phyloP scores from a whole-genome alignment of 1,140 invertebrate species.

The Bicyclus anynana region DNA sequence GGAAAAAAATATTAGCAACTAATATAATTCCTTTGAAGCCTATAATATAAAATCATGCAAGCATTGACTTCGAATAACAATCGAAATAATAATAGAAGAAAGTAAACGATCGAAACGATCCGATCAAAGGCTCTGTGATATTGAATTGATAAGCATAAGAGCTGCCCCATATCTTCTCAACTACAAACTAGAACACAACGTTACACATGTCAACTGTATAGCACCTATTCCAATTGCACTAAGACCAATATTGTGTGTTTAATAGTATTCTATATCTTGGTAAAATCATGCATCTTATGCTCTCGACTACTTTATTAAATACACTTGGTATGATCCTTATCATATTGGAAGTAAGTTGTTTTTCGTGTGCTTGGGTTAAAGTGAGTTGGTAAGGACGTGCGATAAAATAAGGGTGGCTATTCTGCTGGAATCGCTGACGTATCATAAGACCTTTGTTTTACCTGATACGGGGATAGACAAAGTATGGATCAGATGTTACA shows the following conservation, averaged over 20 bases:
- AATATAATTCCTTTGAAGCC: neutral
- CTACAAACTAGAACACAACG: neutral
- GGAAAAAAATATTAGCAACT: neutral
- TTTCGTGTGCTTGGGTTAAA: neutral
- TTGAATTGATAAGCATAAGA: conserved; percentile 55
- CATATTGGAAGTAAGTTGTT: neutral
- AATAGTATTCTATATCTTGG: neutral
- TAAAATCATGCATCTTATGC: neutral
- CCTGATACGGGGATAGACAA: conserved; percentile 45
- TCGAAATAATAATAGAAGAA: conserved; percentile 30
- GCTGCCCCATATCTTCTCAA: conserved; percentile 18
- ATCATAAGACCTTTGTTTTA: conserved; percentile 60
- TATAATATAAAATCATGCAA: neutral
- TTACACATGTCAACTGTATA: neutral
- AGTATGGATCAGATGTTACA: neutral
- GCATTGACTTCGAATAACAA: conserved; percentile 10
- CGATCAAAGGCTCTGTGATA: conserved; percentile 58
- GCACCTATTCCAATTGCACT: neutral
- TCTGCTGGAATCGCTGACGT: conserved; percentile 63
- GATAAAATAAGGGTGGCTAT: conserved; percentile 63
- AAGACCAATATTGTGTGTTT: neutral
- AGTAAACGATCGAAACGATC: conserved; percentile 47
- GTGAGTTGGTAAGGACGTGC: conserved; percentile 13
- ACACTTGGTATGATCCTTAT: neutral
- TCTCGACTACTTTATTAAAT: neutral